Conservation (phyloP, 1,140 invertebrate genomes). For the Sitobion miscanthi region DNA sequence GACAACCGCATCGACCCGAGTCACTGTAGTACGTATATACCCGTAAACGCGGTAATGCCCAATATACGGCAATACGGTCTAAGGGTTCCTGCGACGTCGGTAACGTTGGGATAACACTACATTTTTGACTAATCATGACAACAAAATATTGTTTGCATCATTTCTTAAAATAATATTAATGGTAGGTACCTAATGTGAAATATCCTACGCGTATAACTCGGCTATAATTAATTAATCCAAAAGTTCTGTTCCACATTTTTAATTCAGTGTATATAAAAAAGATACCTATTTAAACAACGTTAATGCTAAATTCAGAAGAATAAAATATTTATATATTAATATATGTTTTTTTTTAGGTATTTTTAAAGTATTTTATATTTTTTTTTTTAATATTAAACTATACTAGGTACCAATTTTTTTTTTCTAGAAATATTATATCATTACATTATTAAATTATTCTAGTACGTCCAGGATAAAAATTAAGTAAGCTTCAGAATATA, state of each 20-base stretch:
- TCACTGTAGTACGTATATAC: background rate
- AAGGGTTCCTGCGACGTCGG: background rate
- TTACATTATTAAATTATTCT: background rate
- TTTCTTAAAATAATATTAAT: background rate
- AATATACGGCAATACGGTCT: conserved; percentile 7
- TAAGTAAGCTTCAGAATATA: background rate
- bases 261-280: background rate
- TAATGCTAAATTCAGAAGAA: too few species aligned
- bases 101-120: background rate
- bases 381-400: too few species aligned
- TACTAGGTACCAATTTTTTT: background rate
- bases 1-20: conserved; percentile 50
- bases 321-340: background rate
- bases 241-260: background rate
- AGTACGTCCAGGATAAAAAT: background rate
- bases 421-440: background rate
- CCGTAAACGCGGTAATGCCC: background rate
- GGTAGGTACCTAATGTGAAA: background rate
- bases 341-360: too few species aligned
- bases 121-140: background rate
- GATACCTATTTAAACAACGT: background rate
- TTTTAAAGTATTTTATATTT: too few species aligned
- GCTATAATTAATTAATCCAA: background rate
- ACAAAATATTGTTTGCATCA: background rate
- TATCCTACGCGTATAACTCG: background rate